Base-by-base conservation (phyloP, 2,113 vertebrate genomes). In the Phasianus colchicus region DNA sequence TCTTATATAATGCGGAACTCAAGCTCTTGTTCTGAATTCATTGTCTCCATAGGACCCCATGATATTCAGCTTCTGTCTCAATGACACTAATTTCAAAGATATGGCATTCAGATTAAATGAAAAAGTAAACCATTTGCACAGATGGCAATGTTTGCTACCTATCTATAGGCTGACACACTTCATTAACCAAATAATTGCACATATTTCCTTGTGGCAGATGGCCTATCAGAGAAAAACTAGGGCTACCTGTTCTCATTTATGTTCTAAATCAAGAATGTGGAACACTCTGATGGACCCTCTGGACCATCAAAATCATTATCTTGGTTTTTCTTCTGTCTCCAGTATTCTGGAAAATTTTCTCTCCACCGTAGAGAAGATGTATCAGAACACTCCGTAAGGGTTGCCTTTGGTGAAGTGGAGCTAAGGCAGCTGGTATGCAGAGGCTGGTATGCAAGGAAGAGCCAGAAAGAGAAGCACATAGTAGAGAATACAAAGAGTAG, bases 161-260 rank as follows among this genome's bases (percentile, higher is more conserved):
- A 47, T 60, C 47, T 57, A 60, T 65, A 65, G 40, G 34, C 5
- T 61, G n/a, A 83, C 81, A 13, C 69, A 89, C 54, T 24, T 77
- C 83, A 89, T 88, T 72, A 75, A 93, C 80, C 60, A 74, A 87
- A 88, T 10, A 19, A 11, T 57, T 88, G 57, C 65, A 89, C 55
- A 43, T 36, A 83, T 83, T 92, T 89, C 79, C 40, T 74, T 52
- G 32, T 47, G 48, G 42, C 50, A 93, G 42, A 47, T 67, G 61
- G 64, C 84, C 76, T 73, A 90, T 34, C 54, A 76, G 16, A 38
- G 65, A 85, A 38, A 54, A 82, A 63, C n/a, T 74, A 4, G 22
- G 20, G 38, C 30, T 81, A 77, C 64, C 25, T 83, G 21, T 47
- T 90, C 86, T 75, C 11, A 36, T 72, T 63, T 73, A 48, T 58